phyloP scores from a whole-genome alignment of 2,888 invertebrate genomes.

The Leptinotarsa tumamoca region DNA sequence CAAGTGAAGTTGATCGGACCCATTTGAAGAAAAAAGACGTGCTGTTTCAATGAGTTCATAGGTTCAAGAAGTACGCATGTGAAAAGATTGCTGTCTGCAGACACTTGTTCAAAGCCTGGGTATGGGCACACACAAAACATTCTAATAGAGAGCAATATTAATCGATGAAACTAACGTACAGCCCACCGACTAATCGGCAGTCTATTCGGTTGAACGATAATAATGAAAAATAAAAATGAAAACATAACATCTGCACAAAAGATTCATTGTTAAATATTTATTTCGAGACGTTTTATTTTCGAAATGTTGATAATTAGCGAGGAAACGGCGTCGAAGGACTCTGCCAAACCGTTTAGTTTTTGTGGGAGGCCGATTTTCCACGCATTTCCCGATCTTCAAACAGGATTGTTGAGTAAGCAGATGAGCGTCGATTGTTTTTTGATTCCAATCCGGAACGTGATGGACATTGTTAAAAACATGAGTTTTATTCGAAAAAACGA shows the following conservation, averaged over 20 bases:
- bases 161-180: too few species aligned
- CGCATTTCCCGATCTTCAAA: not conserved
- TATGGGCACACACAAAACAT: too few species aligned
- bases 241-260: constrained; percentile 12
- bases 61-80: too few species aligned
- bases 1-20: too few species aligned
- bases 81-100: too few species aligned
- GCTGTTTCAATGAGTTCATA: too few species aligned
- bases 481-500: not conserved
- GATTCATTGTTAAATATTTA: constrained; percentile 18
- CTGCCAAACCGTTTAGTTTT: constrained; percentile 14
- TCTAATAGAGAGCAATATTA: too few species aligned
- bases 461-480: not conserved
- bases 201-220: not conserved
- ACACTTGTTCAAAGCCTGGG: too few species aligned
- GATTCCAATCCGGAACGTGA: not conserved
- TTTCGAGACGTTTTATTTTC: constrained; percentile 14
- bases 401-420: not conserved
- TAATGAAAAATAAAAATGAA: constrained; percentile 16
- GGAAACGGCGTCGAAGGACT: constrained; percentile 7
- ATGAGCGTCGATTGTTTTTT: not conserved
- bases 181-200: constrained; percentile 4
- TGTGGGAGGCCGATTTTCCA: not conserved
- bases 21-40: too few species aligned
- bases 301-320: constrained; percentile 13